A percentile compares a stretch with the other conserved stretches of the same genome.
phyloP scores from a whole-genome alignment of 2,113 vertebrate genomes.

The Chaetura pelagica region DNA sequence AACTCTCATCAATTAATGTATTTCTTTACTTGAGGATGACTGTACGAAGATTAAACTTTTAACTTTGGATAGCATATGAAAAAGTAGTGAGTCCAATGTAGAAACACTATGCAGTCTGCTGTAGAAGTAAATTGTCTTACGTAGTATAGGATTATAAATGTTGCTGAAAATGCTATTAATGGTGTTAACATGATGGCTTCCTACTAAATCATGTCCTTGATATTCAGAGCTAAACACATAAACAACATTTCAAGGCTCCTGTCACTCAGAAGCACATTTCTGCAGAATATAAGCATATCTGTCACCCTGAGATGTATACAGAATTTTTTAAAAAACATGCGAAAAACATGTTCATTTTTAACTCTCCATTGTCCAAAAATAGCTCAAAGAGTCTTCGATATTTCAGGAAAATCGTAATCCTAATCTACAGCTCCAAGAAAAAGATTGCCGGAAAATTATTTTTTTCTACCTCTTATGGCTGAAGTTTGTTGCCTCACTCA shows the following conservation, averaged over 20 bases:
- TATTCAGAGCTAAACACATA: slow-evolving; percentile 67
- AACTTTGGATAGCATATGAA: slow-evolving; percentile 28
- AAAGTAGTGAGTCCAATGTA: neutral
- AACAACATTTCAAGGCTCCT: slow-evolving; percentile 65
- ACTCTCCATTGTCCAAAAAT: slow-evolving; percentile 43
- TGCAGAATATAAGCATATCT: slow-evolving; percentile 65
- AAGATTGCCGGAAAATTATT: neutral
- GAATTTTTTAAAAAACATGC: neutral
- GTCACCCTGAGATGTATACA: slow-evolving; percentile 52
- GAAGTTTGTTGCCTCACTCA: neutral
- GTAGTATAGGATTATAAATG: slow-evolving; percentile 43
- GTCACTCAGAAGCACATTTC: slow-evolving; percentile 61
- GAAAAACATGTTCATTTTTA: slow-evolving; percentile 49
- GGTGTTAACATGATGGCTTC: slow-evolving; percentile 61
- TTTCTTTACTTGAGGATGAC: slow-evolving; percentile 26
- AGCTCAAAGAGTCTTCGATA: neutral
- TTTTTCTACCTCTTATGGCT: neutral
- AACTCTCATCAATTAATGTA: slow-evolving; percentile 55
- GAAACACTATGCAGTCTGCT: neutral
- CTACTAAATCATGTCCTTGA: slow-evolving; percentile 55
- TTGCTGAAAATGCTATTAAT: slow-evolving; percentile 62
- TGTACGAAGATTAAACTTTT: slow-evolving; percentile 40
- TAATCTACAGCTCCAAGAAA: slow-evolving; percentile 34
- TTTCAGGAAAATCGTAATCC: slow-evolving; percentile 44
- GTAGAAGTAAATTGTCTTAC: slow-evolving; percentile 34